Percentiles rank a stretch among this genome's conserved stretches.
phyloP scores from a whole-genome alignment of 2,113 vertebrate species.

The Ranitomeya variabilis region DNA sequence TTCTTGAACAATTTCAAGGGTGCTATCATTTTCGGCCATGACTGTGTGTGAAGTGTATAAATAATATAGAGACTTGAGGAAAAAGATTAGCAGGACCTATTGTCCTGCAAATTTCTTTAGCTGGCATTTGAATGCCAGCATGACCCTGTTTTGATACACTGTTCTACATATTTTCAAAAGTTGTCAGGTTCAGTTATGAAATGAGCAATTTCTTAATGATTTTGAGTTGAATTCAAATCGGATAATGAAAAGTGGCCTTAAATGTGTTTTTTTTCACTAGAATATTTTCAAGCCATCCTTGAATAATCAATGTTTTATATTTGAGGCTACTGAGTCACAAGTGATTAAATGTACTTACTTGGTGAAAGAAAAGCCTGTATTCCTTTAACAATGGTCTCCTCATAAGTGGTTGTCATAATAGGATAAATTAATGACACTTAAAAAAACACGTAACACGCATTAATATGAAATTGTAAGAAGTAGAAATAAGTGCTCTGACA shows the following conservation, averaged over 20 bases:
- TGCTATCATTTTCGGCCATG: too few relatives aligned
- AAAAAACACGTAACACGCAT: neutral
- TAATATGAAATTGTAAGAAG: neutral
- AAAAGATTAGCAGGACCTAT: too few relatives aligned
- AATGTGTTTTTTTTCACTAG: neutral
- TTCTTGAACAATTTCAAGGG: too few relatives aligned
- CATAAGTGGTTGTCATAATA: conserved; percentile 5
- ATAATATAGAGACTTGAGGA: too few relatives aligned
- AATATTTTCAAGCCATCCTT: neutral
- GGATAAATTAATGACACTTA: neutral
- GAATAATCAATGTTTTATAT: conserved; percentile 8
- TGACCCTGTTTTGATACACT: too few relatives aligned
- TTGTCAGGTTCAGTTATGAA: too few relatives aligned
- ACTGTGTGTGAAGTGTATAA: too few relatives aligned
- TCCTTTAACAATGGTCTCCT: neutral
- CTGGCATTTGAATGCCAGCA: too few relatives aligned
- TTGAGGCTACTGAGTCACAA: neutral
- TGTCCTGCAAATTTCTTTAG: too few relatives aligned
- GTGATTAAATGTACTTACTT: conserved; percentile 25
- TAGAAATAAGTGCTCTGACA: neutral
- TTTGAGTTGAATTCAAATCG: too few relatives aligned
- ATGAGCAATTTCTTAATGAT: too few relatives aligned
- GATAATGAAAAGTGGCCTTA: neutral
- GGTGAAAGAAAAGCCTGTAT: conserved; percentile 7
- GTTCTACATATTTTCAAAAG: too few relatives aligned